A percentile compares a stretch with the other conserved stretches of the same genome.
Conservation (phyloP, 2,113 vertebrate species). For the Amblyornis subalaris region DNA sequence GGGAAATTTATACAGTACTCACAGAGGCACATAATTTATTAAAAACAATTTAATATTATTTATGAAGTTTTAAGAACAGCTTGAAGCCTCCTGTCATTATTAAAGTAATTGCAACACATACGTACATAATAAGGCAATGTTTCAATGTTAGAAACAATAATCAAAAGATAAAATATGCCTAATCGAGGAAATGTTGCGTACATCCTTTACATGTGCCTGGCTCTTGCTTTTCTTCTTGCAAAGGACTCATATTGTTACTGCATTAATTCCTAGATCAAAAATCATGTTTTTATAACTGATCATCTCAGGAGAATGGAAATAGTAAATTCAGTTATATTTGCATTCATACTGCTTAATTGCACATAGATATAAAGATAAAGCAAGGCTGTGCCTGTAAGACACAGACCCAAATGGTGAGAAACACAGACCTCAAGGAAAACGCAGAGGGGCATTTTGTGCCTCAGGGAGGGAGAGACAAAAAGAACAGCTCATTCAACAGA, state of each 20-base stretch:
- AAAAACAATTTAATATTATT: not conserved
- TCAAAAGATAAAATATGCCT: not conserved
- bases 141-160: not conserved
- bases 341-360: not conserved
- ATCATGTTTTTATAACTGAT: not conserved
- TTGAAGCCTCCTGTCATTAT: not conserved
- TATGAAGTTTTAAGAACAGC: not conserved
- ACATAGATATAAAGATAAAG: not conserved
- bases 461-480: not conserved
- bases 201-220: not conserved
- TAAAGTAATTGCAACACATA: not conserved
- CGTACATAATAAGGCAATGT: not conserved
- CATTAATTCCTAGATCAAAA: not conserved
- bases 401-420: not conserved
- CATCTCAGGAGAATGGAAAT: not conserved
- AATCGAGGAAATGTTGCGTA: not conserved
- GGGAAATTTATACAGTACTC: not conserved
- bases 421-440: not conserved
- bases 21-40: not conserved
- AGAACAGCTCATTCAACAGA: not conserved
- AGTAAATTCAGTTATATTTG: not conserved
- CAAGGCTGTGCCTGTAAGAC: not conserved
- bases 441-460: not conserved
- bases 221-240: not conserved
- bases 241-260: not conserved